Base-by-base conservation (phyloP, 2,113 vertebrate species). In the Peucedramus taeniatus region DNA sequence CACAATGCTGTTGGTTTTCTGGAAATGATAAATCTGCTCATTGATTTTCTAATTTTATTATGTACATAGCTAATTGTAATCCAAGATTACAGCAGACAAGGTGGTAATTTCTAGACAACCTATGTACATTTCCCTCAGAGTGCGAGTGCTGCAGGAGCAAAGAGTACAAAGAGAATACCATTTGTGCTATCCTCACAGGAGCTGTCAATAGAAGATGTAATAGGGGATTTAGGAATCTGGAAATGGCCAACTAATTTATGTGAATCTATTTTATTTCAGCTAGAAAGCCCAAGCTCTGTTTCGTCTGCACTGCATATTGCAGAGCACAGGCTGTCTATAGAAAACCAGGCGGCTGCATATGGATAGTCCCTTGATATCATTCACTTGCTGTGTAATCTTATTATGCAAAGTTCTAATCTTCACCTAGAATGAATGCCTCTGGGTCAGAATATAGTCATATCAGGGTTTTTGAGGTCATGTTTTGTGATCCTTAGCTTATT, bases 321-420 rank as follows among this genome's bases (percentile, higher is more conserved):
- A 92, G 95, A 98, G 97, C 97, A 97, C 97, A 98, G 96, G 96
- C 98, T 98, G 97, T 97, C 98, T 98, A 98, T 98, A 98, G 98
- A 99, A 99, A 99, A 99, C 98, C 98, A 99, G 98, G 98, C 98
- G 98, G 98, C 98, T 99, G 99, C 99, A 99, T 99, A 99, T 99
- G 99, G 99, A 98, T 99, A 98, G 98, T 98, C 98, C 99, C 99
- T 99, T 99, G 99, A 99, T 99, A 99, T 99, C 99, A 99, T 99
- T 99, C 99, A 99, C 98, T 99, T 99, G 99, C 99, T 98, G 98
- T 99, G 99, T 99, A 99, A 99, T 99, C 99, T 99, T 99, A 99
- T 99, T 99, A 99, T 99, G 99, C 99, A 99, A 99, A 99, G 98
- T 99, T 99, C 98, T 99, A 99, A 99, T 99, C 99, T 99, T 98